Evolutionary conservation across 2,113 vertebrate species (phyloP).

Genomic region (Peromyscus maniculatus): DNA sequence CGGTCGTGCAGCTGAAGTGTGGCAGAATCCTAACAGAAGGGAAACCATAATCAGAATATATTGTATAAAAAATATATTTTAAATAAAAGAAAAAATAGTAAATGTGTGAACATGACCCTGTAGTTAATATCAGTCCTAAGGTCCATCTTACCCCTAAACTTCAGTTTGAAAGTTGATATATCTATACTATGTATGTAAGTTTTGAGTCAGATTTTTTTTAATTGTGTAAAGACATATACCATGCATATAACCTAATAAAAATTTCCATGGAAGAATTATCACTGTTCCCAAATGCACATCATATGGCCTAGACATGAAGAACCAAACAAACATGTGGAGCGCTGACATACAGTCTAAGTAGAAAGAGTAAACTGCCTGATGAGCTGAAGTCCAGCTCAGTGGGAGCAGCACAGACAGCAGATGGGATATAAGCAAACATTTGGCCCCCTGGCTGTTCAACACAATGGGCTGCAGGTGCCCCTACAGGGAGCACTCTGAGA

Average conservation of each 20-base stretch:
- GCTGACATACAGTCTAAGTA: background rate
- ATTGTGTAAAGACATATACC: background rate
- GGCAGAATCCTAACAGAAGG: background rate
- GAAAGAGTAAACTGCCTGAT: background rate
- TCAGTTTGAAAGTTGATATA: background rate
- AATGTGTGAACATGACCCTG: background rate
- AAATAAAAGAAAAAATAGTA: background rate
- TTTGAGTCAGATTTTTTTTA: background rate
- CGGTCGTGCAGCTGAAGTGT: too few relatives aligned
- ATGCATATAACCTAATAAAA: background rate
- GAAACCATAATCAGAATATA: background rate
- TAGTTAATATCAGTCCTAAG: background rate
- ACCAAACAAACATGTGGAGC: conserved; percentile 8
- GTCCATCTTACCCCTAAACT: background rate
- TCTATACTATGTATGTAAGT: background rate
- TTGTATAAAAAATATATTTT: background rate
- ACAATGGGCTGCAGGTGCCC: conserved; percentile 59
- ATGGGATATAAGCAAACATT: conserved; percentile 67
- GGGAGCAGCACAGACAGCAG: conserved; percentile 68
- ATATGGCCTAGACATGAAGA: background rate
- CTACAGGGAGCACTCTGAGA: conserved; percentile 58
- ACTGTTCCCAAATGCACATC: background rate
- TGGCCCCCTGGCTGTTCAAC: conserved; percentile 73
- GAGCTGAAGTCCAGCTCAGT: conserved; percentile 32
- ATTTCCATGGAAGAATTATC: background rate